Conservation (phyloP, 1,140 invertebrate genomes). For the Aradophagus sp. region DNA sequence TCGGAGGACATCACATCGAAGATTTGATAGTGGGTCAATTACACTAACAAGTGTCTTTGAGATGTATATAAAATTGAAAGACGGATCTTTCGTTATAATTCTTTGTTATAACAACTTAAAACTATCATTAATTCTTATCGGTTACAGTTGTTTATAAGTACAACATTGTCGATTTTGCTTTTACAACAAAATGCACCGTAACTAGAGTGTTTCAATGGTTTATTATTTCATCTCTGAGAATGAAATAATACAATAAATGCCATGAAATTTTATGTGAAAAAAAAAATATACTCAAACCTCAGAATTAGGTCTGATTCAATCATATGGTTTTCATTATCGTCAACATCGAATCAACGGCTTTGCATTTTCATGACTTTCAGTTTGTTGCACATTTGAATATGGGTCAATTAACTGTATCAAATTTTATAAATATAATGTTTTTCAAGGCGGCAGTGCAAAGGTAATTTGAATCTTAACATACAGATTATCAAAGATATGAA, state of each 20-base stretch:
- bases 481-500: slow-evolving; percentile 62
- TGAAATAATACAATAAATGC: too few species aligned
- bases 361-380: too few species aligned
- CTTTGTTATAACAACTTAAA: slow-evolving; percentile 27
- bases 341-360: too few species aligned
- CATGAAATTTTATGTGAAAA: too few species aligned
- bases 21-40: too few species aligned
- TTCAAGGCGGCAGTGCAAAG: slow-evolving; percentile 71
- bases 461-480: slow-evolving; percentile 66
- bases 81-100: slow-evolving; percentile 5
- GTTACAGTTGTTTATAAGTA: slow-evolving; percentile 29
- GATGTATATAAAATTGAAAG: too few species aligned
- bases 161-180: slow-evolving; percentile 16
- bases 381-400: too few species aligned
- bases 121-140: slow-evolving; percentile 11
- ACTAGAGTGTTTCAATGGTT: not conserved
- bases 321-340: too few species aligned
- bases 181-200: slow-evolving; percentile 6
- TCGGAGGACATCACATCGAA: too few species aligned
- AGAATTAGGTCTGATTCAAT: too few species aligned
- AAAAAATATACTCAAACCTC: too few species aligned
- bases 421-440: slow-evolving; percentile 67
- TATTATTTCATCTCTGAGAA: not conserved
- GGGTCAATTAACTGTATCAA: slow-evolving; percentile 59
- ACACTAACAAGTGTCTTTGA: too few species aligned